Evolutionary conservation across 2,797 vertebrate species (phyloP), one percentile per base, ranked within the genome.

Genomic region (Lagodon rhomboides): DNA sequence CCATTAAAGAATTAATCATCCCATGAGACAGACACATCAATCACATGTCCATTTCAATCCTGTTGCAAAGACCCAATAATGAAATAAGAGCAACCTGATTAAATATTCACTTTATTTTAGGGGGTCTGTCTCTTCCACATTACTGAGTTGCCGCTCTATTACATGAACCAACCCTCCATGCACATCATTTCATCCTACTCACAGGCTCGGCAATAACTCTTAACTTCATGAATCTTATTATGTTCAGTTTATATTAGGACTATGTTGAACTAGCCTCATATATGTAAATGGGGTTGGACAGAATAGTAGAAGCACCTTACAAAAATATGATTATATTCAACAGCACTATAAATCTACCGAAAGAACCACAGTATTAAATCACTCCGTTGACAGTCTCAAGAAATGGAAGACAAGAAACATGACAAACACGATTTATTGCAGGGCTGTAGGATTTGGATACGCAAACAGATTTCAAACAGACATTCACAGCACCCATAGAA

Each of bases 1-100:
- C 10, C 55, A 58, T 58, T 12, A 20, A 58, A 58, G 27, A 34
- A 34, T 58, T 3, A 11, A 51, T 66, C 7, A 41, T 43, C 22
- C 22, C n/a, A 15, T 30, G 62, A 59, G 30, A 34, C 41, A 59
- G 60, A 67, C 30, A 17, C 22, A 68, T 51, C 44, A 58, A 58
- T 66, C 34, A 30, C 46, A 51, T 18, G 27, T 66, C 61, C 16
- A n/a, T n/a, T 51, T 25, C 22, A 34, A 27, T 44, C 1, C 7
- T 41, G 7, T 41, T 54, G 38, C 38, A 61, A 62, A 68, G 8
- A 3, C 13, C 46, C 13, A 9, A 23, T 15, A 59, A 16, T 25
- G 11, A 49, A 59, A 50, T 22, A 22, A 18, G 3, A 11, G n/a
- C 9, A n/a, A 9, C 13, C 20, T 25, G 4, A 51, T 43, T 68